These are phyloP conservation scores for Zonitis immaculata DNA, from an alignment of 2,888 invertebrate genomes.

Conservation along the genomic window DNA sequence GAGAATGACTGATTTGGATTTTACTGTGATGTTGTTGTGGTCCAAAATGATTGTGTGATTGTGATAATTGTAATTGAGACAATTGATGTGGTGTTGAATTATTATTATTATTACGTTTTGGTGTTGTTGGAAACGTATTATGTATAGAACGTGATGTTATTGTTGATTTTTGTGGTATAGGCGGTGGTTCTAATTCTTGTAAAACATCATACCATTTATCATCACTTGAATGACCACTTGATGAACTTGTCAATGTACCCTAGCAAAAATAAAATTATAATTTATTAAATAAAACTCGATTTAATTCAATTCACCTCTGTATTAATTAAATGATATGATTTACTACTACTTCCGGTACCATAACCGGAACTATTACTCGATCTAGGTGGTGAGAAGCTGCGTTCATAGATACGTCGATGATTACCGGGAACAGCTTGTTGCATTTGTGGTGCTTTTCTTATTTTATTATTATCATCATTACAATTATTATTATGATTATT, in stretches of 20 bases:
- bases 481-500: constrained; percentile 39
- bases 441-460: constrained; percentile 48
- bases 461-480: constrained; percentile 42
- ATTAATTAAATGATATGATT: constrained; percentile 46
- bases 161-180: constrained; percentile 46
- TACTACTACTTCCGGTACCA: constrained; percentile 66
- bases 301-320: constrained; percentile 42
- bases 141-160: constrained; percentile 40
- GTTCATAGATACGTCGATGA: constrained; percentile 66
- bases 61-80: constrained; percentile 35
- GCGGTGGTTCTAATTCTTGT: constrained; percentile 53
- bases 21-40: constrained; percentile 45
- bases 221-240: constrained; percentile 60
- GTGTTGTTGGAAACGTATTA: constrained; percentile 45
- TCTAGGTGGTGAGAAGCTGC: constrained; percentile 72
- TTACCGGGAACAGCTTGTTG: constrained; percentile 56
- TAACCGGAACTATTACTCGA: constrained; percentile 77
- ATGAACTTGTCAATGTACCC: constrained; percentile 60
- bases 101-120: constrained; percentile 41
- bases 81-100: too few relatives aligned
- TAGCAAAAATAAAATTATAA: constrained; percentile 34
- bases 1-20: constrained; percentile 48
- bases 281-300: not conserved
- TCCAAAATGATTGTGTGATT: constrained; percentile 42
- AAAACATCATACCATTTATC: constrained; percentile 61